Base-by-base conservation (phyloP, 2,888 invertebrate genomes). In the Eupelmus urozonus region DNA sequence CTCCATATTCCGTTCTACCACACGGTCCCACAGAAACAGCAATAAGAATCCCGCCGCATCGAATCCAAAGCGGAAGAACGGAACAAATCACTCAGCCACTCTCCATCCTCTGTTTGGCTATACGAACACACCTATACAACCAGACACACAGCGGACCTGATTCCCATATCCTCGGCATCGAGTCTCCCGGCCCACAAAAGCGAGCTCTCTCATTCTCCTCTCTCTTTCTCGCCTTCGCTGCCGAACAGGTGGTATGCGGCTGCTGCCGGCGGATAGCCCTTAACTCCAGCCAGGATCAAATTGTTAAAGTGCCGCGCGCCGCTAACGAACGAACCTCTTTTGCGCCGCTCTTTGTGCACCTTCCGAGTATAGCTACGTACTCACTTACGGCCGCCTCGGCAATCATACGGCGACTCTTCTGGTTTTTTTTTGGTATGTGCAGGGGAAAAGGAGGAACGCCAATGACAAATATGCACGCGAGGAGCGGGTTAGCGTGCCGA, bases 201-300 rank as follows among this genome's bases (percentile, higher is more conserved):
- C 13, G 13, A 45, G 16, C 13, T 45, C 16, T 69, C 45, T 29
- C 20, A 59, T 59, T 66, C 69, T 27, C 59, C 25, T 2, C 13
- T 45, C 16, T 69, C 45, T 29, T 29, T 70, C 70, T 66, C 69
- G 55, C 59, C 25, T 29, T 70, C 59, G 34, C 45, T 45, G 13
- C 23, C 25, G 78, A 81, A 81, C 82, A 82, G 82, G 81, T 82
- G 82, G 82, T 78, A 80, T 78, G 77, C 82, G 81, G 69, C 77
- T 70, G 74, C 62, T n/a, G 25, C 45, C 60, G 49, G 34, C 59
- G 13, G 45, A 1, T 42, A 18, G 7, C 16, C 25, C 76, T 76
- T 76, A 76, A 76, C 76, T 65, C 40, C 13, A 59, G 42, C 40
- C 59, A 60, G 59, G 65, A 77, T 77, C 76, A 66, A 71, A 77